Conservation (phyloP, 2,888 invertebrate genomes). For the Portevinia maculata region DNA sequence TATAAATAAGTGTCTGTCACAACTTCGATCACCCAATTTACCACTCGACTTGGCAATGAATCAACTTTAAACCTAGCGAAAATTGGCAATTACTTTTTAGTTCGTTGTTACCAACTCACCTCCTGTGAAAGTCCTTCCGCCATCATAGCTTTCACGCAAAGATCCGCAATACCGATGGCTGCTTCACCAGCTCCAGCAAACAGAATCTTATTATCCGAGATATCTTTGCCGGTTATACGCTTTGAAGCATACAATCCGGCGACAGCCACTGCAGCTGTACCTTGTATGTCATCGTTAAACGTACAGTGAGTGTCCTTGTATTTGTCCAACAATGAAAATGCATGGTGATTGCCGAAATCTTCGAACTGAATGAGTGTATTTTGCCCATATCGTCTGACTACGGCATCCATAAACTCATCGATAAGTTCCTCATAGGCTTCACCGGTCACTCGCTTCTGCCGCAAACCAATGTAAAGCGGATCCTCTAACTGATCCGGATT, state of each 20-base stretch:
- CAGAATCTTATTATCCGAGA: slow-evolving; percentile 93
- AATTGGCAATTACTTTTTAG: not conserved
- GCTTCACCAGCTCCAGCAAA: slow-evolving; percentile 97
- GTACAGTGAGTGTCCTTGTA: slow-evolving; percentile 96
- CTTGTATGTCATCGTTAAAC: slow-evolving; percentile 99
- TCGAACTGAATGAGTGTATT: slow-evolving; percentile 95
- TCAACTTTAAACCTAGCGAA: not conserved
- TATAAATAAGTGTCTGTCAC: not conserved
- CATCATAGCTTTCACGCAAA: slow-evolving; percentile 95
- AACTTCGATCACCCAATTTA: not conserved
- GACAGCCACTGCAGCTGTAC: slow-evolving; percentile 97
- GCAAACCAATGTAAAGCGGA: slow-evolving; percentile 96
- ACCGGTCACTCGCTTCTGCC: slow-evolving; percentile 93
- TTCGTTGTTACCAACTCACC: slow-evolving; percentile 53
- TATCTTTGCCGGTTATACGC: slow-evolving; percentile 85
- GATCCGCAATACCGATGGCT: slow-evolving; percentile 95
- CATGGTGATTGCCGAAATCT: slow-evolving; percentile 98
- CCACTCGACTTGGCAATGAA: not conserved
- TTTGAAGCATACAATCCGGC: slow-evolving; percentile 89
- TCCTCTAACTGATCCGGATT: slow-evolving; percentile 95
- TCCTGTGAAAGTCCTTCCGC: slow-evolving; percentile 85
- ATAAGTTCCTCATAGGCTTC: slow-evolving; percentile 95
- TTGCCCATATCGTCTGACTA: slow-evolving; percentile 93
- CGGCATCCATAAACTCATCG: slow-evolving; percentile 98
- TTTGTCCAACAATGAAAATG: slow-evolving; percentile 95